A percentile compares a stretch with the other conserved stretches of the same genome.
phyloP scores from a whole-genome alignment of 1,140 invertebrate genomes.

The Trachymyrmex septentrionalis region DNA sequence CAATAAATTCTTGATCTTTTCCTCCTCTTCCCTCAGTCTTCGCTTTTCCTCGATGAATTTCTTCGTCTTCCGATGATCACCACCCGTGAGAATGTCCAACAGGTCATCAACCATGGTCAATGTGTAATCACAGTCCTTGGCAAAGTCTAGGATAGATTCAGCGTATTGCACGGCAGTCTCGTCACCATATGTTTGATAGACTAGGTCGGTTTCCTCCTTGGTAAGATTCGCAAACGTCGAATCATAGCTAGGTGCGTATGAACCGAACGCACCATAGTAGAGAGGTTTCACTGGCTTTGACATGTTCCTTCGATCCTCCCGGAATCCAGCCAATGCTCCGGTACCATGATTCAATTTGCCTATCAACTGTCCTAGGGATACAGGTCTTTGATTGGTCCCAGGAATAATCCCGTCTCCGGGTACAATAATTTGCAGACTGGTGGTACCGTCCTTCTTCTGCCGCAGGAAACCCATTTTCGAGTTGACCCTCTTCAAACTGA shows the following conservation, averaged over 20 bases:
- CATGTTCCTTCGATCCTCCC: slow-evolving; percentile 95
- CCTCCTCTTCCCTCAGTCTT: slow-evolving; percentile 89
- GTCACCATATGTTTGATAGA: slow-evolving; percentile 96
- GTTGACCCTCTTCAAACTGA: slow-evolving; percentile 88
- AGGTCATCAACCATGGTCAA: slow-evolving; percentile 94
- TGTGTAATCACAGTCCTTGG: slow-evolving; percentile 94
- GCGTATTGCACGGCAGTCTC: slow-evolving; percentile 95
- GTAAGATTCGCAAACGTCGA: slow-evolving; percentile 97
- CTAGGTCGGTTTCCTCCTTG: slow-evolving; percentile 97
- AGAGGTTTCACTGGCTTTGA: slow-evolving; percentile 96
- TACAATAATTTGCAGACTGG: slow-evolving; percentile 95
- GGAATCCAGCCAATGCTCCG: slow-evolving; percentile 90
- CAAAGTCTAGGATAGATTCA: slow-evolving; percentile 94
- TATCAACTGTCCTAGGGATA: slow-evolving; percentile 93
- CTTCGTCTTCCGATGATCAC: slow-evolving; percentile 94
- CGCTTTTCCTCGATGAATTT: slow-evolving; percentile 89
- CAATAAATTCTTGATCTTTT: slow-evolving; percentile 87
- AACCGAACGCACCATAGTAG: slow-evolving; percentile 97
- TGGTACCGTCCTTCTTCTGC: slow-evolving; percentile 93
- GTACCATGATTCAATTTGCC: slow-evolving; percentile 95
- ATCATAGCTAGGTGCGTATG: slow-evolving; percentile 98
- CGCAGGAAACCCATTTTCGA: slow-evolving; percentile 93
- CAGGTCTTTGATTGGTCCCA: slow-evolving; percentile 91
- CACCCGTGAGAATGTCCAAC: slow-evolving; percentile 93
- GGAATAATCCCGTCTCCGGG: slow-evolving; percentile 91